Percentiles rank a stretch among this genome's conserved stretches.
Evolutionary conservation across 2,113 vertebrate species (phyloP).

Genomic region (Mungos mungo): DNA sequence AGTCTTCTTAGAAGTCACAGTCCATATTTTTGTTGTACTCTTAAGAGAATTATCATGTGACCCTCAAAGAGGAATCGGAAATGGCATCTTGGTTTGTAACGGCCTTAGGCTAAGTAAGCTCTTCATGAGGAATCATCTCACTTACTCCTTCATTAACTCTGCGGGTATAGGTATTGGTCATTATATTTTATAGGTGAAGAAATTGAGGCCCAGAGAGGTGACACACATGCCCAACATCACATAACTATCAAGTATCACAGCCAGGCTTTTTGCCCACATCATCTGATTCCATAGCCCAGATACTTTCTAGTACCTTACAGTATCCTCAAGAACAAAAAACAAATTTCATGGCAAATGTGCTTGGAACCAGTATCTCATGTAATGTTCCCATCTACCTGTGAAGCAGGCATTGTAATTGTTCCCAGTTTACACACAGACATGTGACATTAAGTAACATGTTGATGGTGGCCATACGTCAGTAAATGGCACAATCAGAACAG

Average conservation of each 20-base stretch:
- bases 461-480: neutral
- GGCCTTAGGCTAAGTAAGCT: neutral
- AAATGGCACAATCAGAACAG: neutral
- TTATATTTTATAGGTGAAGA: constrained; percentile 13
- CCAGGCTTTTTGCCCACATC: neutral
- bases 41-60: neutral
- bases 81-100: neutral
- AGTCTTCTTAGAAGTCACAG: neutral
- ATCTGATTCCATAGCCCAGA: neutral
- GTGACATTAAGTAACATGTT: neutral
- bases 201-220: neutral
- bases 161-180: neutral
- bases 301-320: neutral
- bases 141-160: neutral
- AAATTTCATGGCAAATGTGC: neutral
- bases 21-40: neutral
- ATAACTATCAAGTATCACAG: neutral
- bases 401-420: neutral
- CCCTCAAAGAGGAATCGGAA: neutral
- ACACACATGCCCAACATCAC: neutral
- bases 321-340: neutral
- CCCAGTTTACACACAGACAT: neutral
- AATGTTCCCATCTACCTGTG: neutral
- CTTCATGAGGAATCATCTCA: neutral
- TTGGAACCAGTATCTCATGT: neutral